Evolutionary conservation across 2,797 vertebrate species (phyloP).

Genomic region (Brotula barbata): DNA sequence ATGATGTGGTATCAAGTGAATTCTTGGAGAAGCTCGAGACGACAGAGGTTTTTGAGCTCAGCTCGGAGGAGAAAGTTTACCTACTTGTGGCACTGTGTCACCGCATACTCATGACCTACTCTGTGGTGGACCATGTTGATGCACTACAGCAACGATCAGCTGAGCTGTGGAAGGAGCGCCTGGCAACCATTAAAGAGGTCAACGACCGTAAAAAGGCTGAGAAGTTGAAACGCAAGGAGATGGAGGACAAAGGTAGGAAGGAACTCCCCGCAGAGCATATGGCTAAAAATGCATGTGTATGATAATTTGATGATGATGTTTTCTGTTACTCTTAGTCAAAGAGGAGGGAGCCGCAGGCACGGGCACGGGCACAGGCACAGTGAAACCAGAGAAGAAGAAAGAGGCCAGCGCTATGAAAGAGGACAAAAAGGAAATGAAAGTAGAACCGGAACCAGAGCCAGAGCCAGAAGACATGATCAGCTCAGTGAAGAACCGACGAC

Average conservation of each 20-base stretch:
- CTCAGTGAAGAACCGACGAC: conserved; percentile 91
- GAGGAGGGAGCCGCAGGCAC: too few species aligned
- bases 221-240: conserved; percentile 88
- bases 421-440: conserved; percentile 77
- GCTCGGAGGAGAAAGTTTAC: conserved; percentile 88
- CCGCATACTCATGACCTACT: conserved; percentile 97
- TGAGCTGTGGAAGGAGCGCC: conserved; percentile 93
- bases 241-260: conserved; percentile 84
- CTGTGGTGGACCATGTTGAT: conserved; percentile 94
- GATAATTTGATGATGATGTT: neutral
- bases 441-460: conserved; percentile 65
- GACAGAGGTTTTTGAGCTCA: conserved; percentile 91
- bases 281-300: too few species aligned
- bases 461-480: conserved; percentile 94
- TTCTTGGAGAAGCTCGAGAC: conserved; percentile 94
- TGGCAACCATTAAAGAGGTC: conserved; percentile 91
- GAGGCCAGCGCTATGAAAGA: conserved; percentile 78
- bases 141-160: conserved; percentile 88
- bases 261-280: conserved; percentile 3
- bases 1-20: conserved; percentile 90
- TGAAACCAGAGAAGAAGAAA: conserved; percentile 71
- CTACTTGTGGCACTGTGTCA: conserved; percentile 91
- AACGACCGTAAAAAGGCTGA: conserved; percentile 93
- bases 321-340: conserved; percentile 5
- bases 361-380: too few species aligned